Conservation (phyloP, 1,140 invertebrate species). For the Drosophila varians region DNA sequence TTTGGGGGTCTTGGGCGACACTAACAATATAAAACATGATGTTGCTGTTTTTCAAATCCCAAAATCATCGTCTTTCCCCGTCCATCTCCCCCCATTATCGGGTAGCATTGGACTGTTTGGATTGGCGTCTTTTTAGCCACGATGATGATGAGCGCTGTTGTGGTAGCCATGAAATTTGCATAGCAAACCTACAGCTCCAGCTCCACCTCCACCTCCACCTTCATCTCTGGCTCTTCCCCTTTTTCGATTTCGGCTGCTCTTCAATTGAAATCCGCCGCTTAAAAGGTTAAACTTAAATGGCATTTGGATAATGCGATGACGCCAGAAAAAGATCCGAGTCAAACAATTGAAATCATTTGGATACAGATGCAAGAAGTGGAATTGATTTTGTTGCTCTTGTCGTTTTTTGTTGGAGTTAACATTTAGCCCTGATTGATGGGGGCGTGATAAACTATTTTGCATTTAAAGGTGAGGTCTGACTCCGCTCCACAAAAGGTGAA, state of each 20-base stretch:
- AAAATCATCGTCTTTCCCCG: conserved; percentile 19
- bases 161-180: conserved; percentile 80
- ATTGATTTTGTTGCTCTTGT: conserved; percentile 44
- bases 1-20: conserved; percentile 57
- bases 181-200: conserved; percentile 31
- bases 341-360: conserved; percentile 61
- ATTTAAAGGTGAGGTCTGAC: conserved; percentile 54
- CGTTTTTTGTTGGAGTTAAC: conserved; percentile 29
- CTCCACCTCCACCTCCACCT: too few species aligned
- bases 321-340: conserved; percentile 51
- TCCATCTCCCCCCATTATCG: conserved; percentile 41
- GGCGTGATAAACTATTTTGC: conserved; percentile 57
- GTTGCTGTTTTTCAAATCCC: conserved; percentile 54
- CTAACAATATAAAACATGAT: conserved; percentile 52
- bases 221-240: background rate
- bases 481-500: conserved; percentile 34
- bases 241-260: conserved; percentile 17
- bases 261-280: conserved; percentile 47
- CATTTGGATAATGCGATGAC: conserved; percentile 74
- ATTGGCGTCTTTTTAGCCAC: conserved; percentile 52
- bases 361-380: conserved; percentile 40
- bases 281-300: conserved; percentile 79
- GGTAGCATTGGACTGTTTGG: conserved; percentile 70
- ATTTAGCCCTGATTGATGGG: conserved; percentile 58
- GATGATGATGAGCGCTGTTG: conserved; percentile 55